phyloP scores from a whole-genome alignment of 2,888 invertebrate genomes.

The Pediacus dermestoides region DNA sequence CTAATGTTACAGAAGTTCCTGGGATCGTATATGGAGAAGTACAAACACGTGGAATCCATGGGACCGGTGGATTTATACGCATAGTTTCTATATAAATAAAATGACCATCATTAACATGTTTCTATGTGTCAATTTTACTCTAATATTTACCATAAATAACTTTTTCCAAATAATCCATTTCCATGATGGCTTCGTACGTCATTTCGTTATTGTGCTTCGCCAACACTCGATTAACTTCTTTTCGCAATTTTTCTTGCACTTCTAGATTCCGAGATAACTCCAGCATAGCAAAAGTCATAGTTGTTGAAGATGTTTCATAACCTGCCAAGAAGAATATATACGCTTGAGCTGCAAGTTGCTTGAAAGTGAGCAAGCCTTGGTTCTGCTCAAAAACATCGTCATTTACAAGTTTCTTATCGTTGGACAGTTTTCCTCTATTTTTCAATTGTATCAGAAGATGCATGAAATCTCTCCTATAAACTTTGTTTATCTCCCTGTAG shows the following conservation, averaged over 20 bases:
- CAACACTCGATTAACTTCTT: neutral
- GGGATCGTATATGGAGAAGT: slow-evolving; percentile 37
- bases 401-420: neutral
- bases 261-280: slow-evolving; percentile 1
- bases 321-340: slow-evolving; percentile 1
- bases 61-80: slow-evolving; percentile 40
- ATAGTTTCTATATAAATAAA: slow-evolving; percentile 40
- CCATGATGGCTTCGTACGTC: neutral
- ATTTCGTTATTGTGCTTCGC: neutral
- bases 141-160: slow-evolving; percentile 4
- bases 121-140: too few species aligned
- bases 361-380: neutral
- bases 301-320: neutral
- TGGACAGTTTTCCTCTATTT: neutral
- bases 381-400: neutral
- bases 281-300: neutral
- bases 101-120: neutral
- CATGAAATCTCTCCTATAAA: slow-evolving; percentile 1
- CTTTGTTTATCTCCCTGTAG: neutral
- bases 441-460: neutral
- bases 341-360: neutral
- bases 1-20: slow-evolving; percentile 35
- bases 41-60: slow-evolving; percentile 26
- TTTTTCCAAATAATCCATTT: slow-evolving; percentile 1
- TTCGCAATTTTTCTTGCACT: slow-evolving; percentile 1